A percentile compares a stretch with the other conserved stretches of the same genome.
Conservation (phyloP, 2,888 invertebrate genomes). For the Sarcophaga variegata region DNA sequence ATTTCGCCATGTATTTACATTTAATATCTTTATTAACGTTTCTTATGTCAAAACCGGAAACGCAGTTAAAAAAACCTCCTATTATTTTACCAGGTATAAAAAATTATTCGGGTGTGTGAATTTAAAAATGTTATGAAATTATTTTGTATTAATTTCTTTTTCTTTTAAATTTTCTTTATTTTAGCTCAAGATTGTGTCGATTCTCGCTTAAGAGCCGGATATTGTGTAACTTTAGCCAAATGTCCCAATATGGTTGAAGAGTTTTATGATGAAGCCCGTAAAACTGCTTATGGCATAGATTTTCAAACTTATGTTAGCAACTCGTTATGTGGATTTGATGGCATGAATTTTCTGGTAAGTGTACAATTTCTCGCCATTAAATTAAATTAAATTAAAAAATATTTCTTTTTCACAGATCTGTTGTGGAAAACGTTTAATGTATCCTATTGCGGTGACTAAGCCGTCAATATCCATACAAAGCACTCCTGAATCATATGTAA, state of each 20-base stretch:
- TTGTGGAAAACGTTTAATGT: slow-evolving; percentile 11
- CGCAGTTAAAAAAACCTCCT: neutral
- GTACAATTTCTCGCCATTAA: too few relatives aligned
- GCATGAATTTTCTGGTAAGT: slow-evolving; percentile 85
- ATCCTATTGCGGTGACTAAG: neutral
- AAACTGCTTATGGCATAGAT: slow-evolving; percentile 75
- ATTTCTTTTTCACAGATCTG: slow-evolving; percentile 48
- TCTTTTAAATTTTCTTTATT: slow-evolving; percentile 50
- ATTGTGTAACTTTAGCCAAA: slow-evolving; percentile 83
- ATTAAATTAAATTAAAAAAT: too few relatives aligned
- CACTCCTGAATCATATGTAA: neutral
- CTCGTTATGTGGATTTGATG: slow-evolving; percentile 88
- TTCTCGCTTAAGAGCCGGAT: slow-evolving; percentile 82
- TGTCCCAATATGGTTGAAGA: slow-evolving; percentile 83
- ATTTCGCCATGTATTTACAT: slow-evolving; percentile 45
- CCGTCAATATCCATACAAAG: slow-evolving; percentile 11
- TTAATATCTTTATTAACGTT: slow-evolving; percentile 39
- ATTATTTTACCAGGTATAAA: neutral
- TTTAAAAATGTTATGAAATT: neutral
- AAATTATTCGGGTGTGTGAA: neutral
- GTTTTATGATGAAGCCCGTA: slow-evolving; percentile 74
- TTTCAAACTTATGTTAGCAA: slow-evolving; percentile 83
- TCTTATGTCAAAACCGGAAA: slow-evolving; percentile 47
- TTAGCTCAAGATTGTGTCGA: slow-evolving; percentile 82
- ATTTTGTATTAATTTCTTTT: neutral